Evolutionary conservation across 2,797 vertebrate species (phyloP), one percentile per base, ranked within the genome.

Genomic region (Epinephelus coioides): DNA sequence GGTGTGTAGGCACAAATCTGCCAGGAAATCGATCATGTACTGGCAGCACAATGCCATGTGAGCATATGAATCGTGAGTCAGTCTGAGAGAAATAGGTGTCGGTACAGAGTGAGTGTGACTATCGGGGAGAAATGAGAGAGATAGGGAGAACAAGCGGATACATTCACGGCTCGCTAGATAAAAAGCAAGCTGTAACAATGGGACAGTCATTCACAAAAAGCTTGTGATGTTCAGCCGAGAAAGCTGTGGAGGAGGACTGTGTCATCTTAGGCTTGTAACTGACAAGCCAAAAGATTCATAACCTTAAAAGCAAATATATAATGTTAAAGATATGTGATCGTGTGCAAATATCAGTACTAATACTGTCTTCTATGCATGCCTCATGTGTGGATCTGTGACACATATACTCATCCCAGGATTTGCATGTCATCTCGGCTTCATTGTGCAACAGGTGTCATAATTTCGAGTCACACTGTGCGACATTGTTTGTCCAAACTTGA

Each of bases 161-260:
- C 81, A 72, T 84, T 91, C 75, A 77, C 55, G 30, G 83, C 76
- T 83, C 57, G 4, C 71, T 49, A 54, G 83, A 89, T 82, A 62
- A 66, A 86, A 83, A 77, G 76, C 73, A 76, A 82, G 54, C 53
- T 73, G 66, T 60, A 86, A 90, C 87, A 91, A 91, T 82, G 72
- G 81, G 21, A 63, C 69, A 87, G 69, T 88, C 84, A 89, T 91
- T 90, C 86, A 89, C 69, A 88, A 88, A 82, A 92, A 83, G 86
- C 79, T 87, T 94, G 87, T 90, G 88, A 94, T 92, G 89, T 92
- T 83, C 76, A 80, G 85, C 86, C 68, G 80, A 49, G 81, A 71
- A 78, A 76, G 74, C 71, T 72, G 66, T 57, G 65, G 67, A 79
- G 79, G 85, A 89, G 73, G 88, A 86, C 78, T 73, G 74, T 71